Percentiles rank a stretch among this genome's conserved stretches.
Evolutionary conservation across 2,888 invertebrate genomes (phyloP).

Genomic region (Phortica okadai): DNA sequence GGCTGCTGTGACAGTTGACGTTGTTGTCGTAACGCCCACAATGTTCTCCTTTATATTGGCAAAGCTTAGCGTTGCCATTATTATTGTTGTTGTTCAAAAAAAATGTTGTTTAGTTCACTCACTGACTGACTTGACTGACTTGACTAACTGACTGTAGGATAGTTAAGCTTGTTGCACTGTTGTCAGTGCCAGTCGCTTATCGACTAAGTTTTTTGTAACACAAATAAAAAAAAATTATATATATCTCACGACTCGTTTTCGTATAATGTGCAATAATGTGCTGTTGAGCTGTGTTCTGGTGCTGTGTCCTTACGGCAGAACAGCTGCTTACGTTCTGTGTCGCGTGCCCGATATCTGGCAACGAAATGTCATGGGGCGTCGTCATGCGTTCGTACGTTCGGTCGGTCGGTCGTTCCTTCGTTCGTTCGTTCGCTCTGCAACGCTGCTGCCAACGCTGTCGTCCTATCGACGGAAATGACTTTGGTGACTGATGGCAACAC

Average conservation of each 20-base stretch:
- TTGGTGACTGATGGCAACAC: constrained; percentile 66
- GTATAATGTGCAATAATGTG: background rate
- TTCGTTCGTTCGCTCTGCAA: constrained; percentile 49
- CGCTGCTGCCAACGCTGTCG: constrained; percentile 38
- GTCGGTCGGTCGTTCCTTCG: constrained; percentile 38
- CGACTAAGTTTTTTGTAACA: constrained; percentile 1
- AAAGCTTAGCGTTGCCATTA: constrained; percentile 75
- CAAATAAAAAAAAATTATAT: background rate
- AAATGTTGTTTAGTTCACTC: background rate
- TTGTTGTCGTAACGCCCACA: background rate
- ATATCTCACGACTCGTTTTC: background rate
- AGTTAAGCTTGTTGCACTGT: background rate
- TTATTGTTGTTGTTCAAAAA: constrained; percentile 33
- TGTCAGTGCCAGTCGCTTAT: constrained; percentile 36
- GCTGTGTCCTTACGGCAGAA: constrained; percentile 78
- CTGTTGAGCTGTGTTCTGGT: constrained; percentile 17
- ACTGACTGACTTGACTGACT: background rate
- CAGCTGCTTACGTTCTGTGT: constrained; percentile 81
- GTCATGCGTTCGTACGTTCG: constrained; percentile 38
- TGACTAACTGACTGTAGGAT: background rate
- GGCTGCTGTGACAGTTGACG: constrained; percentile 35
- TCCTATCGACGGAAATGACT: constrained; percentile 73
- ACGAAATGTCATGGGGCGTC: constrained; percentile 78
- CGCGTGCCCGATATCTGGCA: constrained; percentile 80
- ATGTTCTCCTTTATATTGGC: constrained; percentile 53